Base-by-base conservation (phyloP, 1,140 invertebrate species). In the Steinernema feltiae region DNA sequence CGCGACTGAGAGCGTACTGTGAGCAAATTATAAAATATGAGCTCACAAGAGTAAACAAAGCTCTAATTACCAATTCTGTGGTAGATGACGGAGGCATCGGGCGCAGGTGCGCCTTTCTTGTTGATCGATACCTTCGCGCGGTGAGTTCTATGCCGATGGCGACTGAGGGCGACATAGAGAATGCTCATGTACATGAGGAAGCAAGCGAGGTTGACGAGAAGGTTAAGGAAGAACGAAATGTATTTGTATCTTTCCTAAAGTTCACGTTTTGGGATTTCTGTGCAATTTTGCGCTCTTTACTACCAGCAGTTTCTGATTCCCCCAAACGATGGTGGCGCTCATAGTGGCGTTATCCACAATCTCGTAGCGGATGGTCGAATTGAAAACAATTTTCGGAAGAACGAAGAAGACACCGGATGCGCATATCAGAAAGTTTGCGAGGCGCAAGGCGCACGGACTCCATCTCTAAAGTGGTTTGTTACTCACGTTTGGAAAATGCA, bases 131-230 rank as follows among this genome's bases (percentile, higher is more conserved):
- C 53, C 24, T 63, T 63, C 15, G 53, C 53, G 12, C 53, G 53
- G 15, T 15, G 53, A 27, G 53, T 63, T 63, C 53, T 3, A 21
- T 63, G 53, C n/a, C n/a, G n/a, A 27, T 63, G 53, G 24, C 53
- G 53, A 7, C 53, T 15, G 15, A 63, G 15, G 24, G 53, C 53
- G 2, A 63, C 53, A 21, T 27, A 63, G 15, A 63, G 53, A 21
- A 63, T 63, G 15, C 15, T 63, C 53, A 63, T 63, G 53, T 63
- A 63, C 53, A 63, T 63, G 53, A 63, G 15, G 24, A 63, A 63
- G 24, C 53, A 63, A 21, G 15, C 53, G 3, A 63, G 15, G 53
- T 63, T 63, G 53, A 63, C 53, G 3, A 63, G 2, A 7, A 63
- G 53, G 24, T 63, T 63, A 7, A 63, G 53, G 24, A 15, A 63